Evolutionary conservation across 2,113 vertebrate genomes (phyloP).

Genomic region (Notothenia coriiceps): DNA sequence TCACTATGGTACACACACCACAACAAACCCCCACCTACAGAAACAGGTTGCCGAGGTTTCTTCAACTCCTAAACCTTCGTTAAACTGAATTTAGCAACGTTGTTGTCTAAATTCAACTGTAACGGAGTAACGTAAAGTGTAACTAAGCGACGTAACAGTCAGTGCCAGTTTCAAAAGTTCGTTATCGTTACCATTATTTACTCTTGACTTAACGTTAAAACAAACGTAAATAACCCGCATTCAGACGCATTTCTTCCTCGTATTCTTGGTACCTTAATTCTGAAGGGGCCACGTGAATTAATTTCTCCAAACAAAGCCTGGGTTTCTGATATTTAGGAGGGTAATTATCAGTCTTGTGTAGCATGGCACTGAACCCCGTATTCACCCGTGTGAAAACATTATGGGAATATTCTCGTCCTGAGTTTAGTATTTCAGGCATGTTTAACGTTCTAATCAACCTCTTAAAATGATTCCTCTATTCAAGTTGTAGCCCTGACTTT

Average conservation of each 20-base stretch:
- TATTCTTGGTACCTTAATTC: neutral
- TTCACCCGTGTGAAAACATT: accelerated
- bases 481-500: accelerated
- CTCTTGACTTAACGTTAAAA: neutral
- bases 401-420: accelerated
- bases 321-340: neutral
- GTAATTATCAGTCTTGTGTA: slow-evolving; percentile 37
- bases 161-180: slow-evolving; percentile 34
- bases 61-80: neutral
- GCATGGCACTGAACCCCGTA: slow-evolving; percentile 31
- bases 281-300: neutral
- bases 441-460: neutral
- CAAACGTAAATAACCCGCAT: neutral
- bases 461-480: accelerated
- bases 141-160: slow-evolving; percentile 19
- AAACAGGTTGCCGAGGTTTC: neutral
- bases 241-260: neutral
- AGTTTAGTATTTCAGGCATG: slow-evolving; percentile 28
- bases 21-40: slow-evolving; percentile 60
- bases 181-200: neutral
- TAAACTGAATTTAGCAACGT: neutral
- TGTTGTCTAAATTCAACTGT: neutral
- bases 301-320: neutral
- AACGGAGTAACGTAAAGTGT: neutral
- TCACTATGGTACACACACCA: slow-evolving; percentile 67